phyloP scores from a whole-genome alignment of 2,888 invertebrate species.

The Drosophila heteroneura region DNA sequence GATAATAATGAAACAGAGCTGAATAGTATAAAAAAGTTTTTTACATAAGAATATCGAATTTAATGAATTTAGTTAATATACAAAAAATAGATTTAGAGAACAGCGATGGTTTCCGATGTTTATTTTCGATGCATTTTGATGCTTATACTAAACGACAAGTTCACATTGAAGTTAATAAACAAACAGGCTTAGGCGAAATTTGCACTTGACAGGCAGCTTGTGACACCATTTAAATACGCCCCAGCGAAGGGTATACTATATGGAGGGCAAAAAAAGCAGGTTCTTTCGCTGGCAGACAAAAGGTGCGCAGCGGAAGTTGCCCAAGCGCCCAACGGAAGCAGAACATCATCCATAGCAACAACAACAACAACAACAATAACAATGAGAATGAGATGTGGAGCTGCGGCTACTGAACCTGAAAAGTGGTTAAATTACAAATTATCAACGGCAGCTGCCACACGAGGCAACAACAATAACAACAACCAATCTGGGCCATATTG shows the following conservation, averaged over 20 bases:
- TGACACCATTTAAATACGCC: not conserved
- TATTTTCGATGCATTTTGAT: not conserved
- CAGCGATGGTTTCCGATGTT: not conserved
- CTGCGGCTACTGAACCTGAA: conserved; percentile 84
- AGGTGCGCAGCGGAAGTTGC: conserved; percentile 71
- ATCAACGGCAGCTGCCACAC: conserved; percentile 78
- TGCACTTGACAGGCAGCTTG: not conserved
- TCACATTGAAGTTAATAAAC: not conserved
- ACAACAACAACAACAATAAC: conserved; percentile 20
- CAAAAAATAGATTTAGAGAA: not conserved
- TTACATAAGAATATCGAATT: not conserved
- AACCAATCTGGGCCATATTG: conserved; percentile 46
- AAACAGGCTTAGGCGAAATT: not conserved
- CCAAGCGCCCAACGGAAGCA: conserved; percentile 70
- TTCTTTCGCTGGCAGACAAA: conserved; percentile 51
- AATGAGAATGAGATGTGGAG: conserved; percentile 28
- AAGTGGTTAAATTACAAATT: conserved; percentile 86
- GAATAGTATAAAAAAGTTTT: not conserved
- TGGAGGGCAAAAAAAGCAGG: not conserved
- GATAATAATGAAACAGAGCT: too few relatives aligned
- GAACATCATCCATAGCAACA: conserved; percentile 46
- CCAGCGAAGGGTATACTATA: conserved; percentile 9
- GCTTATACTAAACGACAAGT: not conserved
- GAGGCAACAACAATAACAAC: conserved; percentile 43
- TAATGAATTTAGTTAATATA: not conserved